Base-by-base conservation (phyloP, 2,888 invertebrate species). In the Ophioninae sp. region DNA sequence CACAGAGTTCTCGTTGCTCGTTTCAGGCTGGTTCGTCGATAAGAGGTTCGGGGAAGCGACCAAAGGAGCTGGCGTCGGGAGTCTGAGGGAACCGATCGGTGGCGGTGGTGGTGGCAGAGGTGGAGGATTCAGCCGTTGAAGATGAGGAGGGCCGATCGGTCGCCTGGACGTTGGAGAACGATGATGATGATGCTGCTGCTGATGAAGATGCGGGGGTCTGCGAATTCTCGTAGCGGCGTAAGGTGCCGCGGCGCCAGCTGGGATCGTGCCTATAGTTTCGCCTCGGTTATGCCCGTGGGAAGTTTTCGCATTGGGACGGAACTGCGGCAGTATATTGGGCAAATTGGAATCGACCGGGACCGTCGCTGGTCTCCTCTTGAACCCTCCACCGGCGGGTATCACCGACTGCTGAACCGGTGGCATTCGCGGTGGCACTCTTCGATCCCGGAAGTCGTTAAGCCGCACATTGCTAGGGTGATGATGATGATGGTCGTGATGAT, bases 261-360 rank as follows among this genome's bases (percentile, higher is more conserved):
- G 71, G 23, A 86, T 85, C 56, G 89, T 85, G 58, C 93, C 93
- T 13, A 92, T 90, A 0, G 88, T 86, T 9, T 93, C 92, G 41
- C 91, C 90, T 20, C 92, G 90, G 68, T 84, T 84, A 84, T 93
- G 93, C 0, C 94, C 94, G 81, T 93, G 93, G 0, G 94, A 94
- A 3, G 94, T 92, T 87, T 95, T 95, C 1, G 95, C 95, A 87
- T 95, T 96, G 0, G 96, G 96, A 51, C 96, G 93, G 87, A 96
- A 96, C 88, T 96, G 96, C 0, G 96, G 96, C 37, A 96, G 90
- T 87, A 96, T 96, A 88, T 96, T 96, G 0, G 96, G 96, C 75
- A 90, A 82, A 83, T 91, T 92, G 0, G 88, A 23, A n/a, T 92
- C 92, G 6, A 85, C 72, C 3, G 89, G 87, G 0, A 88, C 79